Base-by-base conservation (phyloP, 2,113 vertebrate species). In the Pygoscelis antarcticus region DNA sequence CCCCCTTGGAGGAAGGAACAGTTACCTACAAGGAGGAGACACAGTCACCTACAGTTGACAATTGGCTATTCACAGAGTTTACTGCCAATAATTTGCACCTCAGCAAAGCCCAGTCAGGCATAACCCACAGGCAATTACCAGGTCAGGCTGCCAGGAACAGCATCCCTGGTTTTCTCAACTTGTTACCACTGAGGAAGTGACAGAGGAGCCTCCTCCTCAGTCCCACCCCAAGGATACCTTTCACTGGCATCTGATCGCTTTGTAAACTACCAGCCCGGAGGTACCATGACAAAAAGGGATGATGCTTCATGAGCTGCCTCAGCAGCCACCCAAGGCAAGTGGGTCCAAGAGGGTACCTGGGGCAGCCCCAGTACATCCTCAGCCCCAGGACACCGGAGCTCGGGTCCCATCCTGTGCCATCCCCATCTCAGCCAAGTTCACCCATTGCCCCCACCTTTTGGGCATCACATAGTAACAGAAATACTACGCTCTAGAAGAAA, bases 61-160 rank as follows among this genome's bases (percentile, higher is more conserved):
- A 32, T 29, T 6, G 9, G 26, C 60, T 68, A 9, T 16, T 68
- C 85, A 44, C 8, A 32, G 49, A 38, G 23, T 29, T 71, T 36
- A 40, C 36, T 36, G 57, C 38, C 69, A 55, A 18, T 12, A 30
- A 84, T 38, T 52, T 21, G 52, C 69, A 71, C 55, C 57, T 80
- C 1, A 0, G 55, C 47, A 77, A 34, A 74, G 61, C 49, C 2
- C 0, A 26, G 42, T 6, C 54, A 42, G 22, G 51, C 6, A 0
- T 32, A 65, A 54, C 29, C 25, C 46, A 22, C 5, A 27, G 22
- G 30, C 79, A 70, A 27, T 27, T 7, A 42, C 29, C 72, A 36
- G 20, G 27, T 52, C 65, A 55, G 40, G 26, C 49, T 47, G 71
- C 47, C 79, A 62, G n/a, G 21, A 68, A 58, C 65, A 71, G 69